Evolutionary conservation across 1,140 invertebrate species (phyloP).

Genomic region (Heliconius himera): DNA sequence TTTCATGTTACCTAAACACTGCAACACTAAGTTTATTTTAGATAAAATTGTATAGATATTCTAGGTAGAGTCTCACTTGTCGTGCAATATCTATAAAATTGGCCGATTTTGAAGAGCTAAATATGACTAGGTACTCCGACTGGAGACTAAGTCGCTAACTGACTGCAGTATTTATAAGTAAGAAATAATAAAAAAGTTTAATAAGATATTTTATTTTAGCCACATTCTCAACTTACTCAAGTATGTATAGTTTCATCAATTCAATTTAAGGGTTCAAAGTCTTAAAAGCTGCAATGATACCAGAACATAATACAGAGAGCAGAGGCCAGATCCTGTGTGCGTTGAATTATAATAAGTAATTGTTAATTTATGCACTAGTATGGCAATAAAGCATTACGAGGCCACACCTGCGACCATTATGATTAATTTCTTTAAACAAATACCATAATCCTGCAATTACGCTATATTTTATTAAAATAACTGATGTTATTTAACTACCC

Average conservation of each 20-base stretch:
- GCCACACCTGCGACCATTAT: conserved; percentile 47
- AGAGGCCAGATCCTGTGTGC: conserved; percentile 4
- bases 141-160: no score
- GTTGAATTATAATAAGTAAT: conserved; percentile 55
- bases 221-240: no score
- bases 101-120: no score
- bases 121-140: no score
- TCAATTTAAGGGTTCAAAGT: background rate
- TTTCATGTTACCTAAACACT: background rate
- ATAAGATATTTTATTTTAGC: no score
- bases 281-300: background rate
- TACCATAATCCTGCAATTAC: conserved; percentile 14
- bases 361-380: conserved; percentile 60
- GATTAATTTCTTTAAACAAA: conserved; percentile 34
- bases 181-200: no score
- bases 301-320: background rate
- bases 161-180: no score
- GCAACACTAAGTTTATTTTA: background rate
- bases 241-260: no score
- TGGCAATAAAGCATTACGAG: conserved; percentile 48
- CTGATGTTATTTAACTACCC: background rate
- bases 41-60: no score
- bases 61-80: no score
- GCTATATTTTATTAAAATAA: conserved; percentile 2
- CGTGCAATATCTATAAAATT: no score